These are phyloP conservation scores for Dione vanillae DNA, from an alignment of 2,888 invertebrate genomes.

Conservation along the genomic window DNA sequence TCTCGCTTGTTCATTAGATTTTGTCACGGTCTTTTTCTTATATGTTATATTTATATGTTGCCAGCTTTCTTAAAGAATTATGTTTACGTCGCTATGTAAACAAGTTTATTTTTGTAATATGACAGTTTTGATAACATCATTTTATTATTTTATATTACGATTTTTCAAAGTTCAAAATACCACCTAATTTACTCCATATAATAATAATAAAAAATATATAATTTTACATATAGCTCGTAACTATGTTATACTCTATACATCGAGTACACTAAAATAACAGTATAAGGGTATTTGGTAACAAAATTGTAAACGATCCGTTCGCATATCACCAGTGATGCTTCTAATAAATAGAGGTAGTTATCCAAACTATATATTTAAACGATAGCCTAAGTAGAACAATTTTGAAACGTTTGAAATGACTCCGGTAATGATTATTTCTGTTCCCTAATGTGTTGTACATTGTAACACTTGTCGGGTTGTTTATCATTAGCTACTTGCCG, in stretches of 20 bases:
- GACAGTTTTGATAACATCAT: neutral
- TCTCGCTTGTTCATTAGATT: conserved; percentile 52
- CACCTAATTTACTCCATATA: too few relatives aligned
- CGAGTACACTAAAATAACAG: neutral
- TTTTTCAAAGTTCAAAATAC: too few relatives aligned
- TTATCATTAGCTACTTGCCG: conserved; percentile 50
- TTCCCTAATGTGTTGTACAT: conserved; percentile 40
- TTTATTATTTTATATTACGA: too few relatives aligned
- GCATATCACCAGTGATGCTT: neutral
- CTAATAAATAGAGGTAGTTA: conserved; percentile 13
- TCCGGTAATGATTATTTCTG: conserved; percentile 35
- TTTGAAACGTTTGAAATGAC: conserved; percentile 21
- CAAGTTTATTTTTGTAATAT: neutral
- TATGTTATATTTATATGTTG: neutral
- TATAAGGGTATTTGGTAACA: neutral
- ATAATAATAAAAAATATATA: too few relatives aligned
- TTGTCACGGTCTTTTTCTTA: conserved; percentile 55
- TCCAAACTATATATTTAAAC: conserved; percentile 9
- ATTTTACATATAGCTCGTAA: too few relatives aligned
- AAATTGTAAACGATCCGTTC: neutral
- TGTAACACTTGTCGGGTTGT: conserved; percentile 46
- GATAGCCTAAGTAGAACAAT: conserved; percentile 26
- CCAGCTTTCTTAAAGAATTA: neutral
- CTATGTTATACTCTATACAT: neutral
- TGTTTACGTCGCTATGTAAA: conserved; percentile 13